Evolutionary conservation across 2,888 invertebrate species (phyloP), one percentile per base, ranked within the genome.

Genomic region (Brenthis ino): DNA sequence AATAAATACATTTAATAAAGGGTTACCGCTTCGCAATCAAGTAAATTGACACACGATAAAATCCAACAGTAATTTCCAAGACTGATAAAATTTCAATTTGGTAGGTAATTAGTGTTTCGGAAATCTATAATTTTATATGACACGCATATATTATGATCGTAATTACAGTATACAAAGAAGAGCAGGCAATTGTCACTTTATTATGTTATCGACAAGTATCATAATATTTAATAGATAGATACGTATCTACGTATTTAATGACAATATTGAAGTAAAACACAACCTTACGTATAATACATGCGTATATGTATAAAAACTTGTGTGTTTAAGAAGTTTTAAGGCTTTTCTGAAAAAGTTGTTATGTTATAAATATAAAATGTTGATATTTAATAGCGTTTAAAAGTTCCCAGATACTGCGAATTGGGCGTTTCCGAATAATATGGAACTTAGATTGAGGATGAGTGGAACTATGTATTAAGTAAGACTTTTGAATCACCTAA

Each of bases 71-170:
- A 54, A 55, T 64, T 64, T 64, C 37, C 43, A 55, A 64, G 63
- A 53, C n/a, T 64, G 54, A 64, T 64, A 54, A 53, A 64, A 54
- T 24, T 54, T 55, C 64, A 24, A 64, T 55, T 64, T 47, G 55
- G 12, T 55, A 43, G n/a, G 13, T 64, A 47, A 64, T 64, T 55
- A 28, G 24, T 43, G 24, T 55, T 64, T 43, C 11, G 8, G 37
- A 47, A 54, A 55, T 24, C 43, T 6, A 55, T 43, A 64, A 54
- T 64, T 5, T 43, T 24, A 43, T 54, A 14, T 47, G 54, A 28
- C 54, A 43, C 14, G 43, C 54, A 63, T 53, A 16, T 33, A 12
- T 37, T 53, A 13, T 60, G 16, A 5, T 77, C 73, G 78, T 51
- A 28, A 61, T 13, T 50, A 61, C n/a, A 12, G 1, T 11, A n/a